Evolutionary conservation across 2,888 invertebrate genomes (phyloP), one percentile per base, ranked within the genome.

Genomic region (Alviniconcha strummeri): DNA sequence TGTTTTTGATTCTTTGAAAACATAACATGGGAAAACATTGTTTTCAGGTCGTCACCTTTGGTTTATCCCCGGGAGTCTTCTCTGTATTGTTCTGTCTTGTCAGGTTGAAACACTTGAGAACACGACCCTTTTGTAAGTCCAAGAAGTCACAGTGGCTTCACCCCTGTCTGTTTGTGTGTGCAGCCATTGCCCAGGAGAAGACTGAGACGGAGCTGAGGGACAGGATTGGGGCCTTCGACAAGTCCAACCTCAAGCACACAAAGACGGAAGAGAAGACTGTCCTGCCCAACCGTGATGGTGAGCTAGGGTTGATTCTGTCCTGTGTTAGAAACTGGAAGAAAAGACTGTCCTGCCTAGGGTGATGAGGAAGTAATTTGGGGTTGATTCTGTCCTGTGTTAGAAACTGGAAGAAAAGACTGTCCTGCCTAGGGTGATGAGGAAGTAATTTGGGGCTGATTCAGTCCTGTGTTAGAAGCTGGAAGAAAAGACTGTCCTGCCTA

Each of bases 161-260:
- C 36, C 36, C 36, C 36, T 36, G 36, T 36, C 36, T 77, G 19
- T 77, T 36, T 78, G 52, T 60, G 13, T 52, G 9, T 52, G 17
- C 88, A 90, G 90, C 84, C 57, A 89, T 90, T 56, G 86, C 84
- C 52, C 87, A 88, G 84, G 90, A 90, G 86, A 90, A 90, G 86
- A 84, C 88, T 56, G 89, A 90, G 77, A 85, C 83, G 67, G 89
- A 89, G 80, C 80, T 90, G 75, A 82, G 88, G 72, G 84, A 87
- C 9, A 87, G 88, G 8, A 89, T 90, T 81, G 86, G 86, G 77
- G 74, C 71, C 5, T 90, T 90, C 78, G 86, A 88, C 81, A 86
- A 85, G 79, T 75, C 60, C 72, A 84, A 72, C 60, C 85, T 90
- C 71, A 90, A 90, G 83, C 89, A 89, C 77, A 75, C 89, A 8